Evolutionary conservation across 2,888 invertebrate genomes (phyloP), one percentile per base, ranked within the genome.

Genomic region (Incurvaria masculella): DNA sequence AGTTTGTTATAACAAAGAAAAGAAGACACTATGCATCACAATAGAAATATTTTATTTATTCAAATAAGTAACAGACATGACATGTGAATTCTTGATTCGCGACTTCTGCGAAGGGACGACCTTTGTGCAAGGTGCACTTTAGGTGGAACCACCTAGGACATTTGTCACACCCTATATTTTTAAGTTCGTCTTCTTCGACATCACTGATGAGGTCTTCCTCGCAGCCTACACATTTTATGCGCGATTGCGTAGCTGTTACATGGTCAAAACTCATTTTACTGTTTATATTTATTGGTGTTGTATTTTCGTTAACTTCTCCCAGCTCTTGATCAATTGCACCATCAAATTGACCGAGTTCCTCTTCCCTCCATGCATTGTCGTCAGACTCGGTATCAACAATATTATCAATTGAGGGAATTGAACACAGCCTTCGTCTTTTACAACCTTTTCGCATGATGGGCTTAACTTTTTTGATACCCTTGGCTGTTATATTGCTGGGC

Each of bases 1-100:
- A n/a, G n/a, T n/a, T n/a, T n/a, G n/a, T n/a, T n/a, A n/a, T n/a
- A n/a, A n/a, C n/a, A n/a, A n/a, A n/a, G n/a, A n/a, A n/a, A n/a
- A n/a, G n/a, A n/a, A n/a, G n/a, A 23, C 10, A 23, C 23, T 23
- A 6, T 23, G 23, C 6, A 23, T 6, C 5, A 23, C 23, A 23
- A 23, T n/a, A n/a, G n/a, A n/a, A n/a, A n/a, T n/a, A 23, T 23
- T 23, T 10, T 5, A 5, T 6, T 23, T 23, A 23, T 23, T 23
- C 6, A 10, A 23, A 23, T 23, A 6, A 10, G 23, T 5, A 23
- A 62, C 23, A 39, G 14, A 39, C 6, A 14, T 42, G 42, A 20
- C 42, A 42, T 14, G 17, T 20, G 14, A 42, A 42, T 18, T 42
- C 42, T 14, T 10, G 6, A 10, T n/a, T 6, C 6, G 42, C 18